A percentile compares a stretch with the other conserved stretches of the same genome.
These are phyloP conservation scores for Gnathochromis pfefferi DNA, from an alignment of 2,113 vertebrate genomes.

Conservation along the genomic window DNA sequence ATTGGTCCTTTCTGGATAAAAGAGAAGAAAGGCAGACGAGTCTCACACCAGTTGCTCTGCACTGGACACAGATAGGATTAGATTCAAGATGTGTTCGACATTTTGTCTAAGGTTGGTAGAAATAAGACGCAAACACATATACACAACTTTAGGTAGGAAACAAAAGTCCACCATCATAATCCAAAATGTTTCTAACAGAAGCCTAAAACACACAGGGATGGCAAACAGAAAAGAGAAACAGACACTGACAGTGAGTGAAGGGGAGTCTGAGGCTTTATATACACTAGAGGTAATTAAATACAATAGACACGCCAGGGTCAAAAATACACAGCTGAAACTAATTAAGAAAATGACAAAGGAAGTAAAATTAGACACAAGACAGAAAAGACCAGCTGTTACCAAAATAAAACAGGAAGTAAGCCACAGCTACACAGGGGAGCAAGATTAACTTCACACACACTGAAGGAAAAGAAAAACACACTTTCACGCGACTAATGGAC, in stretches of 20 bases:
- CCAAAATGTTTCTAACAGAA: neutral
- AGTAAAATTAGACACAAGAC: neutral
- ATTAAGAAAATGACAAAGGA: neutral
- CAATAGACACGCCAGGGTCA: neutral
- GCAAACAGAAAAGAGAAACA: neutral
- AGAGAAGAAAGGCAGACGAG: neutral
- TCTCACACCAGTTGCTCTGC: neutral
- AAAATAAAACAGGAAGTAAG: neutral
- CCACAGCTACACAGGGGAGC: neutral
- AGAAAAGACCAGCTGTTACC: neutral
- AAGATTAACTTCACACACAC: neutral
- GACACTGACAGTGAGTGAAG: neutral
- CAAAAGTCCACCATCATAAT: neutral
- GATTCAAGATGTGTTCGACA: neutral
- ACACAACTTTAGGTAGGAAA: neutral
- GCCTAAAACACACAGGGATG: neutral
- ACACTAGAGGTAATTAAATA: neutral
- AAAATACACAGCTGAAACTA: neutral
- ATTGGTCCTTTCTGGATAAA: neutral
- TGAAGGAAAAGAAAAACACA: neutral
- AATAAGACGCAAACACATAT: neutral
- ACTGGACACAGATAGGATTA: neutral
- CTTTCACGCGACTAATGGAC: fast-evolving
- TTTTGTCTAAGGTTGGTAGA: neutral
- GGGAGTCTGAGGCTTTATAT: neutral